Base-by-base conservation (phyloP, 2,113 vertebrate species). In the Erythrocercus mccallii region DNA sequence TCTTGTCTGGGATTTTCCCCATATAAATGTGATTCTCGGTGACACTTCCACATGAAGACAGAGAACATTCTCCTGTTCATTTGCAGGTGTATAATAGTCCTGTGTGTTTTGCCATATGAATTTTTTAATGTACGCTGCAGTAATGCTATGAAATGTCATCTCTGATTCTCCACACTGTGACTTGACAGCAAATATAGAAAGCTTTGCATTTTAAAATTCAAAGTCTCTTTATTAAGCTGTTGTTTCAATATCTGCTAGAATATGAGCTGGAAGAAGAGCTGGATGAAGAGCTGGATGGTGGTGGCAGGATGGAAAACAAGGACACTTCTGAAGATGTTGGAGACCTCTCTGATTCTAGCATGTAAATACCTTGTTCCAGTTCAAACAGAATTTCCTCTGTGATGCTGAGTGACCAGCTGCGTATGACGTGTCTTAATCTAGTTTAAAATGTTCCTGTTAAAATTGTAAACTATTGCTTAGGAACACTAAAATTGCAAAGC, bases 281-380 rank as follows among this genome's bases (percentile, higher is more conserved):
- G 73, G 21, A 27, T 79, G 94, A 93, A 54, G 83, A 85, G 21
- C 9, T 73, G 73, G 21, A 27, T 79, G 82, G 2, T 58, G 53
- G 3, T 50, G 80, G 10, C 38, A 5, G 14, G 44, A 45, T n/a
- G 31, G 76, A 68, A 70, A 48, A 38, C 17, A 28, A 82, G 54
- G 94, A 76, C 22, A 8, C 37, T 83, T 87, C 50, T 62, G 92
- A 82, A 92, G 92, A 56, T 90, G 53, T 0, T 74, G 81, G 17
- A 91, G 94, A 51, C 62, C 40, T 81, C 51, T 82, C 33, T 30
- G 70, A 70, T 44, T 82, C 65, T 64, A 86, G 40, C 81, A 88
- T 14, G 97, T 97, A 95, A 97, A 88, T 94, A 90, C 35, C n/a
- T 88, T 72, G 13, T 80, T 76, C 21, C 53, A 28, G 14, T 91